These are phyloP conservation scores for Rissa tridactyla DNA, from an alignment of 2,113 vertebrate genomes.

Conservation along the genomic window DNA sequence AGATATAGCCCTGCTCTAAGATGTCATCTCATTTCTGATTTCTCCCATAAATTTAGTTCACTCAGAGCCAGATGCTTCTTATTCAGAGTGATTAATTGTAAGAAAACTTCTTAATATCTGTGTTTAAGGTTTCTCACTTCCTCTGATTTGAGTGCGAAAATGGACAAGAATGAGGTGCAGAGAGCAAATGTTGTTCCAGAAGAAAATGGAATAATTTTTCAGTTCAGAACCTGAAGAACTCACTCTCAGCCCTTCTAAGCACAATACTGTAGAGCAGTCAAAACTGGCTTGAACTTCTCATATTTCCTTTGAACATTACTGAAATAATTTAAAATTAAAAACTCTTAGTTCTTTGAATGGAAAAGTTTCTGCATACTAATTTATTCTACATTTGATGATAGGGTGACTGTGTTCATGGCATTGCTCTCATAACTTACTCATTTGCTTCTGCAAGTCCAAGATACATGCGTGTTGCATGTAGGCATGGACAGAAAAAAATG, in stretches of 20 bases:
- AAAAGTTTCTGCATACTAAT: background rate
- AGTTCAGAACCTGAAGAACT: background rate
- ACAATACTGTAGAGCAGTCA: background rate
- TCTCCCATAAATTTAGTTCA: background rate
- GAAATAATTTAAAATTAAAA: background rate
- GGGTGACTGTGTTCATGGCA: background rate
- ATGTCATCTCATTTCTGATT: constrained; percentile 18
- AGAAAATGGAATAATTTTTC: background rate
- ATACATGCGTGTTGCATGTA: rapidly evolving
- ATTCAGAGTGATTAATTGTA: constrained; percentile 1
- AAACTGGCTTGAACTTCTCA: background rate
- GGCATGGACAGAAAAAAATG: background rate
- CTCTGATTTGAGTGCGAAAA: background rate
- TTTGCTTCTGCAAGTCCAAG: background rate
- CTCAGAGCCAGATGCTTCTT: constrained; percentile 4
- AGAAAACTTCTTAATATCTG: background rate
- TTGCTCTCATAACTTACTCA: background rate
- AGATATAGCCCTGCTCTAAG: constrained; percentile 2
- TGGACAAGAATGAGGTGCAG: background rate
- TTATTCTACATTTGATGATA: background rate
- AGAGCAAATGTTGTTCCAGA: background rate
- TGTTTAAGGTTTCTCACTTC: background rate
- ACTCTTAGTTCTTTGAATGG: background rate
- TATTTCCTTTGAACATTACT: background rate
- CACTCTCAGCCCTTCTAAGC: background rate